Conservation (phyloP, 2,888 invertebrate species). For the Melieria picta region DNA sequence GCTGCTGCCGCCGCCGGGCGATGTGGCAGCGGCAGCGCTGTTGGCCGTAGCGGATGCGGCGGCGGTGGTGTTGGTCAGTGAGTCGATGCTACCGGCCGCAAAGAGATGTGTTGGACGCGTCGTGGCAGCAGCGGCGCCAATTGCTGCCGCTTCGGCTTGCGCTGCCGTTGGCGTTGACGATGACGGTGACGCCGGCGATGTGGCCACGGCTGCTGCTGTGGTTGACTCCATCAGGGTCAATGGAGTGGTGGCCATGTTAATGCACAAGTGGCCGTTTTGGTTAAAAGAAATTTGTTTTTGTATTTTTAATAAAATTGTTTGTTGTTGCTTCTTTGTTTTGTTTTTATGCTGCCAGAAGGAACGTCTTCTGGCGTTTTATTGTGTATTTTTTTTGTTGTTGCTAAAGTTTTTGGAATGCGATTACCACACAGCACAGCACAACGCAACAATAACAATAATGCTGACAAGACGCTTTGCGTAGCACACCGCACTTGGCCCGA, state of each 20-base stretch:
- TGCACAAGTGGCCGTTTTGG: neutral
- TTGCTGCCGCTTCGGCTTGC: neutral
- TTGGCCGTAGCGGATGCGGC: slow-evolving; percentile 15
- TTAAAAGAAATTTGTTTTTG: neutral
- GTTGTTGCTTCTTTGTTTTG: neutral
- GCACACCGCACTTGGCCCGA: slow-evolving; percentile 14
- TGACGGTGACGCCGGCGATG: slow-evolving; percentile 21
- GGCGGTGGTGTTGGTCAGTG: slow-evolving; percentile 34
- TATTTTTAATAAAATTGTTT: neutral
- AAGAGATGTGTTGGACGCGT: slow-evolving; percentile 23
- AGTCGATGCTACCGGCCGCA: slow-evolving; percentile 22
- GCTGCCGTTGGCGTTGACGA: neutral
- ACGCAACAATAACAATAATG: too few species aligned
- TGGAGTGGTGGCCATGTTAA: slow-evolving; percentile 26
- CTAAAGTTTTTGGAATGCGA: neutral
- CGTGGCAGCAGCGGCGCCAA: slow-evolving; percentile 30
- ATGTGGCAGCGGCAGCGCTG: slow-evolving; percentile 25
- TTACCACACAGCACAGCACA: neutral
- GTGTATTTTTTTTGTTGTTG: neutral
- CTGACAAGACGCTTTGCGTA: neutral
- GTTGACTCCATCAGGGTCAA: slow-evolving; percentile 26
- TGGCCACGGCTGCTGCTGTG: slow-evolving; percentile 26
- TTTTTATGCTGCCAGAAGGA: neutral
- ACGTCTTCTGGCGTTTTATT: neutral
- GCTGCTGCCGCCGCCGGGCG: slow-evolving; percentile 19